Percentiles rank a stretch among this genome's conserved stretches.
Evolutionary conservation across 2,797 vertebrate species (phyloP).

Genomic region (Microctenopoma stevenorrisi): DNA sequence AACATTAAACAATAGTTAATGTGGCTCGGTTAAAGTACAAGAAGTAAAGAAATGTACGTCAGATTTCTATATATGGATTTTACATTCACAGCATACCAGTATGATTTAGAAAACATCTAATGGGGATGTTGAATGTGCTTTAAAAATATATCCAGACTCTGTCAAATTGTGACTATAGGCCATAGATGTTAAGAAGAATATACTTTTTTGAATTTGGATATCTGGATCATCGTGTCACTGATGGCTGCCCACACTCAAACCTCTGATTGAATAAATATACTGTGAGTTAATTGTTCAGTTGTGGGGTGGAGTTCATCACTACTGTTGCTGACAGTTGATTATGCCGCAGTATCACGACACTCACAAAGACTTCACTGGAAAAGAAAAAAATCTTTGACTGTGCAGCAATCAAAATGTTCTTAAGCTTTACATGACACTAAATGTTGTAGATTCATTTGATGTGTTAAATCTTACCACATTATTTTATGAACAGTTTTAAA

Average conservation of each 20-base stretch:
- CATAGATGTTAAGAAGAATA: neutral
- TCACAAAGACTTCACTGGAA: conserved; percentile 22
- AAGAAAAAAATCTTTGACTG: neutral
- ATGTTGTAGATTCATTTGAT: conserved; percentile 8
- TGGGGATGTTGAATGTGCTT: neutral
- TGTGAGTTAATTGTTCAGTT: conserved; percentile 28
- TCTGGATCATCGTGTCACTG: neutral
- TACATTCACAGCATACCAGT: neutral
- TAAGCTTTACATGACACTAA: neutral
- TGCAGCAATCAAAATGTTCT: neutral
- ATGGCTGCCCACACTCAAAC: conserved; percentile 2
- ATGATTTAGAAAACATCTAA: neutral
- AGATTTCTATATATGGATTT: neutral
- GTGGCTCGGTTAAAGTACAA: neutral
- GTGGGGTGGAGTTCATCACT: conserved; percentile 29
- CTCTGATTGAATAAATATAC: conserved; percentile 27
- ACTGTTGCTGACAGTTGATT: conserved; percentile 31
- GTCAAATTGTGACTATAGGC: neutral
- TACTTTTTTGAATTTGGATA: neutral
- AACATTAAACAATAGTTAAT: neutral
- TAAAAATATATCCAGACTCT: neutral
- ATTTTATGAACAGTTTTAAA: conserved; percentile 5
- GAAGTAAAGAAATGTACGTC: no score
- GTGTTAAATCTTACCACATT: neutral
- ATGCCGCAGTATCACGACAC: conserved; percentile 16